Evolutionary conservation across 2,888 invertebrate genomes (phyloP).

Genomic region (Rhagonycha fulva): DNA sequence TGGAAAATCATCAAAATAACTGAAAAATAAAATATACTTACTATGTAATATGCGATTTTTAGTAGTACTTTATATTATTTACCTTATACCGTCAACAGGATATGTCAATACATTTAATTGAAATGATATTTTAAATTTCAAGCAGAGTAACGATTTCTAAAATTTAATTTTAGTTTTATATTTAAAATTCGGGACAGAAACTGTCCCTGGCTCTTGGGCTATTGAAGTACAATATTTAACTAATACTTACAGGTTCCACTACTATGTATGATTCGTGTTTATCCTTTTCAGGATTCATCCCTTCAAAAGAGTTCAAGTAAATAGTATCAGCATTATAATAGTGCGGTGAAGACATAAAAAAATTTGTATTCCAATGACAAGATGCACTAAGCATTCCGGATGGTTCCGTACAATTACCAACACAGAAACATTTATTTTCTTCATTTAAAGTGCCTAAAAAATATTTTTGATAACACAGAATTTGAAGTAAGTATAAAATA

Average conservation of each 20-base stretch:
- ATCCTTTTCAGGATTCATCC: slow-evolving; percentile 66
- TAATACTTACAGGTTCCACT: slow-evolving; percentile 66
- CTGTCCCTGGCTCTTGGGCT: too few relatives aligned
- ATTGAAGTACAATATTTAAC: too few relatives aligned
- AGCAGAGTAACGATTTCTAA: not conserved
- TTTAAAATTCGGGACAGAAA: too few relatives aligned
- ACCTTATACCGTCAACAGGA: not conserved
- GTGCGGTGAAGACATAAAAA: slow-evolving; percentile 80
- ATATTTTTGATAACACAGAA: too few relatives aligned
- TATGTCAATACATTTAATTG: not conserved
- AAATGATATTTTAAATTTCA: not conserved
- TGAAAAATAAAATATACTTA: not conserved
- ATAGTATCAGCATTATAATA: slow-evolving; percentile 72
- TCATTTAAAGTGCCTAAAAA: slow-evolving; percentile 59
- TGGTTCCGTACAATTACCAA: slow-evolving; percentile 66
- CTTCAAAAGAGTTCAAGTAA: slow-evolving; percentile 65
- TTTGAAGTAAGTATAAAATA: too few relatives aligned
- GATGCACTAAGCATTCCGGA: slow-evolving; percentile 73
- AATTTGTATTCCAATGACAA: slow-evolving; percentile 76
- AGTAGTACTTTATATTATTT: not conserved
- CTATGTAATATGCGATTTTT: not conserved
- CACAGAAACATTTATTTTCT: slow-evolving; percentile 70
- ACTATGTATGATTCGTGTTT: slow-evolving; percentile 74
- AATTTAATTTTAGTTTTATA: not conserved
- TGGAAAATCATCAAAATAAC: not conserved